These are phyloP conservation scores for Globodera ellingtonae DNA, from an alignment of 1,140 invertebrate genomes.

Conservation along the genomic window DNA sequence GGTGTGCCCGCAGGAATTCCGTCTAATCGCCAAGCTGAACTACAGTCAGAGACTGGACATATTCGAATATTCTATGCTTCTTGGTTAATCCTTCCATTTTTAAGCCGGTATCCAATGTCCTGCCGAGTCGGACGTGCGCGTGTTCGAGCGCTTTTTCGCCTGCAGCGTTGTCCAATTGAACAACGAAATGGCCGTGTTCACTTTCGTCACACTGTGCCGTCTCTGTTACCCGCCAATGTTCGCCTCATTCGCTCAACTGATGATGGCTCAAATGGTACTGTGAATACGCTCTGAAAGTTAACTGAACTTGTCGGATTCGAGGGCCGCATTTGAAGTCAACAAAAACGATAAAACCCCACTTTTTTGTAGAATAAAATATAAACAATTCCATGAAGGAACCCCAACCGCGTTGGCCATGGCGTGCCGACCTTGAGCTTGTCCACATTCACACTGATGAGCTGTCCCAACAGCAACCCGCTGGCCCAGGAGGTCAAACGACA, in stretches of 20 bases:
- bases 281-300: background rate
- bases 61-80: no score
- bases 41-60: slow-evolving; percentile 1
- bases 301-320: background rate
- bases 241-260: slow-evolving; percentile 36
- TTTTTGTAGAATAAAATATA: background rate
- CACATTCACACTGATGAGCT: background rate
- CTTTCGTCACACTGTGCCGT: slow-evolving; percentile 38
- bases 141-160: slow-evolving; percentile 44
- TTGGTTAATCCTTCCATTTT: background rate
- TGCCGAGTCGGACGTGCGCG: slow-evolving; percentile 26
- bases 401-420: background rate
- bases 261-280: slow-evolving; percentile 35
- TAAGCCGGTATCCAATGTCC: slow-evolving; percentile 26
- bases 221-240: slow-evolving; percentile 26
- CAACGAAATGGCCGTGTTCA: slow-evolving; percentile 41
- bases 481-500: background rate
- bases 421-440: slow-evolving; percentile 4
- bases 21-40: slow-evolving; percentile 30
- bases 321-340: background rate
- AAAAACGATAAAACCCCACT: no score
- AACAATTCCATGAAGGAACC: background rate
- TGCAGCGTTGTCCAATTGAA: slow-evolving; percentile 12
- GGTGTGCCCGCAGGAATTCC: slow-evolving; percentile 24
- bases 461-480: background rate